Evolutionary conservation across 2,113 vertebrate species (phyloP), one percentile per base, ranked within the genome.

Genomic region (Corythornis madagascariensis): DNA sequence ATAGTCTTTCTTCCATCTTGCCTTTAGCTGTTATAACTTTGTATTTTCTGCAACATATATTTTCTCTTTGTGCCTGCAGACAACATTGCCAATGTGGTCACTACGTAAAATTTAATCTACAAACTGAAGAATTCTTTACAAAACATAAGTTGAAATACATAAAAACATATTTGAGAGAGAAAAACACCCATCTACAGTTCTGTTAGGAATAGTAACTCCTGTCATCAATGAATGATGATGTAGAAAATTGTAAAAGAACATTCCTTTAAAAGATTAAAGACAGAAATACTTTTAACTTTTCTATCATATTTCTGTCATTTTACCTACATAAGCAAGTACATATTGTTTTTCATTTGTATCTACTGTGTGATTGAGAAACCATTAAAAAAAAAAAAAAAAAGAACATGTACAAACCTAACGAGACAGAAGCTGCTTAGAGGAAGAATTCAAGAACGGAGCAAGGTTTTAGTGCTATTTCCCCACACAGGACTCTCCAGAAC

Each of bases 331-430:
- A 42, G 5, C 21, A 50, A 76, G 26, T 56, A 28, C 4, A 21
- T 13, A 6, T 14, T 35, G 2, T 33, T 84, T 53, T 63, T 67
- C 16, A 13, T 48, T n/a, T 10, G 4, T 20, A 40, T 19, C n/a
- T 60, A 11, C 28, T 26, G 18, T 38, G 17, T 48, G 29, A 45
- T 57, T n/a, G 18, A 79, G 18, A 60, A 88, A 75, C 5, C 82
- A 63, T 38, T 38, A 9, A 38, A 38, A 38, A 38, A 38, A 38
- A 38, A 38, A 38, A 50, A n/a, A 43, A 48, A 47, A 10, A 12
- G 11, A 35, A 5, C 10, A 10, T 6, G 10, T 12, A 14, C 0
- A 1, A 3, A 38, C 4, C 16, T 53, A 79, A 21, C 16, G 1
- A n/a, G 13, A 13, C 47, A 75, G 61, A 13, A 81, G 52, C 16